Evolutionary conservation across 2,888 invertebrate species (phyloP).

Genomic region (Lasioglossum zephyrum): DNA sequence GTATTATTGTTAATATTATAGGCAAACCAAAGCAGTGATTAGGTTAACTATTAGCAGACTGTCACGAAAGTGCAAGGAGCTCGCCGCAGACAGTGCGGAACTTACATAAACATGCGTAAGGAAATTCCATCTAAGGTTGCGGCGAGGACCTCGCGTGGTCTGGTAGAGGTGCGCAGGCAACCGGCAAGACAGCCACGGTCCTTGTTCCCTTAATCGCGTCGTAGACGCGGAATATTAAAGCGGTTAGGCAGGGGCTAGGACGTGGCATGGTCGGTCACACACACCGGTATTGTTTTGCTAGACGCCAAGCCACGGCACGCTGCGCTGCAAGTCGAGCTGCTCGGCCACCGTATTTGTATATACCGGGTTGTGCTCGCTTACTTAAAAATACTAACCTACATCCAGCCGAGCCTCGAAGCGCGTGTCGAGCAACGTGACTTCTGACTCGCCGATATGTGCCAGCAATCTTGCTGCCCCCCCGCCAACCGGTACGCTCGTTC

Average conservation of each 20-base stretch:
- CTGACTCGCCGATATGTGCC: conserved; percentile 54
- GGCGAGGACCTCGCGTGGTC: conserved; percentile 5
- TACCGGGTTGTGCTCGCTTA: conserved; percentile 69
- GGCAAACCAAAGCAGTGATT: not conserved
- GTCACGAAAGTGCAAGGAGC: not conserved
- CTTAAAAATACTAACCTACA: conserved; percentile 82
- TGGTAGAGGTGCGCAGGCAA: not conserved
- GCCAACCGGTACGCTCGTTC: conserved; percentile 21
- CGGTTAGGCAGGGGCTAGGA: not conserved
- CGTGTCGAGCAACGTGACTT: conserved; percentile 83
- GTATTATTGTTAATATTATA: too few species aligned
- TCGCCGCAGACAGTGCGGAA: not conserved
- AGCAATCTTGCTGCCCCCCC: conserved; percentile 39
- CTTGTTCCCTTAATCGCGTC: conserved; percentile 9
- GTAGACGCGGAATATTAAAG: conserved; percentile 17
- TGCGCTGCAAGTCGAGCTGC: not conserved
- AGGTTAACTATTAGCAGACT: not conserved
- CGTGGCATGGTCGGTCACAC: conserved; percentile 17
- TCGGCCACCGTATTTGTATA: conserved; percentile 53
- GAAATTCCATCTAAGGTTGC: conserved; percentile 28
- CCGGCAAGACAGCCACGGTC: not conserved
- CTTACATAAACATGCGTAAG: not conserved
- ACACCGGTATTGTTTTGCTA: conserved; percentile 42
- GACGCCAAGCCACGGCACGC: not conserved
- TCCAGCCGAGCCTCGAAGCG: conserved; percentile 70